phyloP scores from a whole-genome alignment of 2,797 vertebrate genomes.

The Luscinia megarhynchos region DNA sequence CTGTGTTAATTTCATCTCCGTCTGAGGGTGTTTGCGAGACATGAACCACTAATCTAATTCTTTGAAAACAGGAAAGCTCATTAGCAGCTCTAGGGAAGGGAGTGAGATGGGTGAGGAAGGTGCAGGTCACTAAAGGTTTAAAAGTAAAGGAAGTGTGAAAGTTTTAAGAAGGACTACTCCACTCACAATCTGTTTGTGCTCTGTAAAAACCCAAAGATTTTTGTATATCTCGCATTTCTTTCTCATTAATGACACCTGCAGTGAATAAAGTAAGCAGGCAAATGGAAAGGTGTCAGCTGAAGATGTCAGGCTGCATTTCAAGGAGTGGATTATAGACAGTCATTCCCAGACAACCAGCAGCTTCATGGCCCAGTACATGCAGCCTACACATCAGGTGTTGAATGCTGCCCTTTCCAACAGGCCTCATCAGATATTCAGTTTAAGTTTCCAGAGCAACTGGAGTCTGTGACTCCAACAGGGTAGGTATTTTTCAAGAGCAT shows the following conservation, averaged over 20 bases:
- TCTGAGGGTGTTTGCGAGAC: conserved; percentile 19
- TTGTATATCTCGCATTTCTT: background rate
- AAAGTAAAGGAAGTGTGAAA: conserved; percentile 24
- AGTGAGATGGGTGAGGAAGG: conserved; percentile 1
- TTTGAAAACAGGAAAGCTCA: conserved; percentile 20
- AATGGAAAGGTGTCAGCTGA: background rate
- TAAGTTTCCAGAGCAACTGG: background rate
- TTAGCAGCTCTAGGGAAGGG: conserved; percentile 38
- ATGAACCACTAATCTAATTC: background rate
- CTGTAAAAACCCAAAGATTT: background rate
- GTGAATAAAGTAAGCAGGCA: background rate
- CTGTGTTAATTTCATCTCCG: background rate
- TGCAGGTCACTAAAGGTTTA: background rate
- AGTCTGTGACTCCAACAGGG: background rate
- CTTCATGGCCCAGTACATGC: background rate
- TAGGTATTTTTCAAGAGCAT: background rate
- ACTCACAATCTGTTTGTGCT: background rate
- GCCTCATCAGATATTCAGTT: background rate
- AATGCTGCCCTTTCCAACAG: background rate
- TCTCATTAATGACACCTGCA: background rate
- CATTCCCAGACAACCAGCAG: background rate
- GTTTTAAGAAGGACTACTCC: background rate
- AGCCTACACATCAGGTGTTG: background rate
- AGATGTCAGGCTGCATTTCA: background rate
- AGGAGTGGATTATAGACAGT: background rate